Evolutionary conservation across 2,797 vertebrate species (phyloP), one percentile per base, ranked within the genome.

Genomic region (Sebastes miniatus): DNA sequence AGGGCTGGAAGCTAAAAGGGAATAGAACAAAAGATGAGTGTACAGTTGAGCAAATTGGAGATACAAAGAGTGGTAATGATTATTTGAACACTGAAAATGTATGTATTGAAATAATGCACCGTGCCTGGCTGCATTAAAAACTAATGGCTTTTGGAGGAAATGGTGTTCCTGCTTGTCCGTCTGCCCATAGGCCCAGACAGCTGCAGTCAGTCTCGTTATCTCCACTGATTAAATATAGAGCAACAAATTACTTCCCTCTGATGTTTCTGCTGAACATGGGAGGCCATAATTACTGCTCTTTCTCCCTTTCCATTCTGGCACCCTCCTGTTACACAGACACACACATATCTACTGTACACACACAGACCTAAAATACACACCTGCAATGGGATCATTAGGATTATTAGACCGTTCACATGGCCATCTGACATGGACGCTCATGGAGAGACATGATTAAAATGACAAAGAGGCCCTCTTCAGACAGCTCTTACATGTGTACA

Each of bases 171-270:
- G 85, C 86, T 82, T 83, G 84, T 92, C 84, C n/a, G 72, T 73
- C 87, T 86, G 90, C 86, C 85, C 87, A 89, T 87, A 81, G 84
- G 81, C 80, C 87, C 91, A 90, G 89, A 92, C 90, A 82, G 91
- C 89, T 86, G 85, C 83, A 85, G 89, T 89, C 85, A 84, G 84
- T 93, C 93, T 93, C 85, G 86, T 94, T 93, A 93, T 93, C 91
- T 85, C 80, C 77, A 54, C 90, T 92, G 92, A 94, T 94, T 95
- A 93, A 95, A 95, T 95, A 94, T 89, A 92, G 91, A 93, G 89
- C 92, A 94, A 95, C 92, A 95, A 95, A 95, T 93, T 90, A 94
- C 92, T 94, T 94, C 92, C 93, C 89, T 93, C 87, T 93, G 89
- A 93, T 95, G 91, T 91, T 93, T 90, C 91, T 92, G 88, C 82